These are phyloP conservation scores for Polydesmus complanatus DNA, from an alignment of 2,888 invertebrate species.

Conservation along the genomic window DNA sequence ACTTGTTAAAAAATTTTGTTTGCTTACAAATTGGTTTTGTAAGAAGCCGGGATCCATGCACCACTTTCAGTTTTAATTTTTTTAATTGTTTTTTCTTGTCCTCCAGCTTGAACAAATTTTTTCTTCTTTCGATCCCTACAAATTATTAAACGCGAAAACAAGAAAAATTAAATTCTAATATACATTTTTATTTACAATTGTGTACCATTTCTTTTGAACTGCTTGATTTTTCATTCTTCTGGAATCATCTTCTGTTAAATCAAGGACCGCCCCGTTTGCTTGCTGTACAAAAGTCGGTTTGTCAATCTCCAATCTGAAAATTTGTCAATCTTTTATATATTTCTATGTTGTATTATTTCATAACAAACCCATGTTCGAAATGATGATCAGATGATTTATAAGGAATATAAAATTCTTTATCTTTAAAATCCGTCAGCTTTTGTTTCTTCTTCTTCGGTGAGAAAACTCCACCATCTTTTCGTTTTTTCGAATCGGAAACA, in stretches of 20 bases:
- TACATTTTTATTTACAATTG: too few species aligned
- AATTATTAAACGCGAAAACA: neutral
- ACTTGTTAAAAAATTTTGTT: too few species aligned
- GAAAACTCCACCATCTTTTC: constrained; percentile 2
- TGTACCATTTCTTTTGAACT: constrained; percentile 45
- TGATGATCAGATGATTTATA: constrained; percentile 72
- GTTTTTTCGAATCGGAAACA: constrained; percentile 40
- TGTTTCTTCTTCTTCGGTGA: constrained; percentile 20
- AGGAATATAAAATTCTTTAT: constrained; percentile 73
- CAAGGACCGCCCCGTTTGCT: constrained; percentile 63
- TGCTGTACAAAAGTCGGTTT: constrained; percentile 60
- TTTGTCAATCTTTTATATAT: too few species aligned
- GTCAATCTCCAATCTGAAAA: constrained; percentile 49
- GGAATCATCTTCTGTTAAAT: constrained; percentile 67
- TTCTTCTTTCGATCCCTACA: constrained; percentile 85
- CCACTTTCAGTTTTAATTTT: constrained; percentile 94
- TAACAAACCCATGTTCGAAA: constrained; percentile 67
- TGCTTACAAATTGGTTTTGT: constrained; percentile 61
- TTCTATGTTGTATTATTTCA: too few species aligned
- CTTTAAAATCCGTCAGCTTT: constrained; percentile 29
- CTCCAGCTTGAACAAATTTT: constrained; percentile 57
- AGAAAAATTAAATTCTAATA: neutral
- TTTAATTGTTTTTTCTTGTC: constrained; percentile 43
- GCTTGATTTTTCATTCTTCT: constrained; percentile 45
- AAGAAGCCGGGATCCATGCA: constrained; percentile 81